phyloP scores from a whole-genome alignment of 2,797 vertebrate species.

The Ispidina lecontei region DNA sequence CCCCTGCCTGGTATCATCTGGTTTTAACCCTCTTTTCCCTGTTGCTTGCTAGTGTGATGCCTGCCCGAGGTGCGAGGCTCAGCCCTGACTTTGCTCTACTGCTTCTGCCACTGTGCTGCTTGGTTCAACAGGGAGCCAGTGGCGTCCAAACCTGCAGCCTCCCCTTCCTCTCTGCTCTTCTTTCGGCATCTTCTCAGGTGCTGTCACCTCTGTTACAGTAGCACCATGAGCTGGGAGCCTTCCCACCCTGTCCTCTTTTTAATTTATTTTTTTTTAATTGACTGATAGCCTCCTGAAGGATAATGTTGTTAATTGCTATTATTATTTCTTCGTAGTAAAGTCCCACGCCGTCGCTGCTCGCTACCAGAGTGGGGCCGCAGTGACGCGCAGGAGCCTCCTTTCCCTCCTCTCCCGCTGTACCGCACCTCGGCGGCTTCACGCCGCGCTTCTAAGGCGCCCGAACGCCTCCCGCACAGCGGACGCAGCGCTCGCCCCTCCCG shows the following conservation, averaged over 20 bases:
- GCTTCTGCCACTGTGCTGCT: not conserved
- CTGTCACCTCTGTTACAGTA: fast-evolving
- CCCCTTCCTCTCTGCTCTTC: not conserved
- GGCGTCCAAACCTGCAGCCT: too few relatives aligned
- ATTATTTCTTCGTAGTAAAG: not conserved
- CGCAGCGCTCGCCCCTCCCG: too few relatives aligned
- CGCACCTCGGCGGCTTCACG: too few relatives aligned
- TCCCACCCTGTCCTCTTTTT: not conserved
- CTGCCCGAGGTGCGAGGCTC: not conserved
- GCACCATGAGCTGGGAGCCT: not conserved
- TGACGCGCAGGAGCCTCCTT: too few relatives aligned
- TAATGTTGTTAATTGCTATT: too few relatives aligned
- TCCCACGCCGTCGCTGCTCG: not conserved
- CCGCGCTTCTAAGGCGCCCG: too few relatives aligned
- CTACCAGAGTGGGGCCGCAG: not conserved
- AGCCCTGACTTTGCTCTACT: not conserved
- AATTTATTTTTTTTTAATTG: too few relatives aligned
- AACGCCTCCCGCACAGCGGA: not conserved
- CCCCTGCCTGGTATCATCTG: not conserved
- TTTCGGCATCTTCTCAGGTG: not conserved
- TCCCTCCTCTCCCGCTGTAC: too few relatives aligned
- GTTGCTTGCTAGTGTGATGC: not conserved
- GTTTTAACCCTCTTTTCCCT: not conserved
- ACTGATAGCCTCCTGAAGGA: too few relatives aligned
- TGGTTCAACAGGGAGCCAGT: not conserved